Conservation (phyloP, 53 echinoderm and acorn worm species). For the Echinometra lucunter region DNA sequence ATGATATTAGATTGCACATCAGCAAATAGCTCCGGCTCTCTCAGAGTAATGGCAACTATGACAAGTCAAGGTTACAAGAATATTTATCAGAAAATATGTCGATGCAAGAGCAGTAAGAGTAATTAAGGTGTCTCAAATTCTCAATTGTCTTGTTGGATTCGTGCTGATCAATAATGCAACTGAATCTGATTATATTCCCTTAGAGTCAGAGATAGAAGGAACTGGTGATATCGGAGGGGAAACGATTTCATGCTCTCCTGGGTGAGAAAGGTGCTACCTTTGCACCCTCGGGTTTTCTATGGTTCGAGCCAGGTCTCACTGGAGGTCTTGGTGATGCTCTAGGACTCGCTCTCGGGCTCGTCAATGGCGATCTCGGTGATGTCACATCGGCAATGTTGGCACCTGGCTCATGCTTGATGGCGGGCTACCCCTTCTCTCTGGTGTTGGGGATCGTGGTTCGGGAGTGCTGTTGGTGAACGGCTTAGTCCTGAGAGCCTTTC, state of each 20-base stretch:
- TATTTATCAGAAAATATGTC: not conserved
- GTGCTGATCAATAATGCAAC: not conserved
- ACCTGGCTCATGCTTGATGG: slow-evolving; percentile 17
- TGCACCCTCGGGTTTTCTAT: not conserved
- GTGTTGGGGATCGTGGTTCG: not conserved
- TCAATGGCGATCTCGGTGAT: not conserved
- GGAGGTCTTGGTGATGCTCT: not conserved
- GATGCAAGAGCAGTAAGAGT: not conserved
- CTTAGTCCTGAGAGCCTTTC: not conserved
- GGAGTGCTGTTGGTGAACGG: not conserved
- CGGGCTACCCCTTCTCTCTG: not conserved
- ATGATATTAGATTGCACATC: no score
- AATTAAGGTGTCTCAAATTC: not conserved
- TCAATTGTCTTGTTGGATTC: not conserved
- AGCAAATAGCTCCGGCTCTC: no score
- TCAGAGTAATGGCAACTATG: not conserved
- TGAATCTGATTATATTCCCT: not conserved
- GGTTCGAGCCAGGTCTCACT: not conserved
- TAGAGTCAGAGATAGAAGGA: not conserved
- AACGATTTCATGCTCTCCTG: slow-evolving; percentile 41
- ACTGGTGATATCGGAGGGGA: slow-evolving; percentile 35
- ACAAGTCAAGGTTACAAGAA: not conserved
- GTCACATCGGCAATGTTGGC: slow-evolving; percentile 47
- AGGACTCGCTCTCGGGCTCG: slow-evolving; percentile 19
- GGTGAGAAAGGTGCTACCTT: not conserved